Evolutionary conservation across 2,113 vertebrate species (phyloP).

Genomic region (Eublepharis macularius): DNA sequence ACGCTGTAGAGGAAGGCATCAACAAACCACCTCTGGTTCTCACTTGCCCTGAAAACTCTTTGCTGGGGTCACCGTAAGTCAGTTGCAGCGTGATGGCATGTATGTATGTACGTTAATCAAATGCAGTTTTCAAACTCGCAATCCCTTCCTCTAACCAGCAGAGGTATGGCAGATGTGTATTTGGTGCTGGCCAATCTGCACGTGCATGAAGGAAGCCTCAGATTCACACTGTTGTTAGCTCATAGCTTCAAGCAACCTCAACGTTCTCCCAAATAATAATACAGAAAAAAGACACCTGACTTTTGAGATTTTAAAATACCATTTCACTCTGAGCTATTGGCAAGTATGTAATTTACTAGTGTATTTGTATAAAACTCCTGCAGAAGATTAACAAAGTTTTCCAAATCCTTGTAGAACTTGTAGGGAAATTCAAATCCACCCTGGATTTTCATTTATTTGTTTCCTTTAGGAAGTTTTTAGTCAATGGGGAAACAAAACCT

Average conservation of each 20-base stretch:
- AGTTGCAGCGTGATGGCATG: no score
- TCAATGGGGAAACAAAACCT: slow-evolving; percentile 88
- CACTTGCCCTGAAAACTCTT: no score
- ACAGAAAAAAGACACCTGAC: no score
- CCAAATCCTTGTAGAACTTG: slow-evolving; percentile 60
- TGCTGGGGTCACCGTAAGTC: no score
- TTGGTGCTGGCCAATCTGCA: no score
- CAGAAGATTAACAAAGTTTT: slow-evolving; percentile 59
- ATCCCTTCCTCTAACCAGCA: neutral
- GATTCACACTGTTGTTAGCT: no score
- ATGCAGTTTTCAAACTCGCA: neutral
- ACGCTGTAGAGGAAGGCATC: no score
- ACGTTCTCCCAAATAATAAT: neutral
- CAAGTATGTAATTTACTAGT: slow-evolving; percentile 37
- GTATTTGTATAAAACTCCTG: slow-evolving; percentile 31
- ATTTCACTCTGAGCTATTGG: slow-evolving; percentile 11
- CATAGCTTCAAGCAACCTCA: no score
- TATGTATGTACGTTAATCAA: no score
- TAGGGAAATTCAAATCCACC: slow-evolving; percentile 77
- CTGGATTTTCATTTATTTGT: slow-evolving; percentile 79
- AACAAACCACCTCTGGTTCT: no score
- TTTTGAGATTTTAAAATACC: slow-evolving; percentile 18
- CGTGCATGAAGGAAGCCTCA: no score
- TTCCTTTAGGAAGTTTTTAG: slow-evolving; percentile 88
- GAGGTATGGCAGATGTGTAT: neutral